These are phyloP conservation scores for Halcyon malimbica DNA, from an alignment of 2,113 vertebrate species.

Conservation along the genomic window DNA sequence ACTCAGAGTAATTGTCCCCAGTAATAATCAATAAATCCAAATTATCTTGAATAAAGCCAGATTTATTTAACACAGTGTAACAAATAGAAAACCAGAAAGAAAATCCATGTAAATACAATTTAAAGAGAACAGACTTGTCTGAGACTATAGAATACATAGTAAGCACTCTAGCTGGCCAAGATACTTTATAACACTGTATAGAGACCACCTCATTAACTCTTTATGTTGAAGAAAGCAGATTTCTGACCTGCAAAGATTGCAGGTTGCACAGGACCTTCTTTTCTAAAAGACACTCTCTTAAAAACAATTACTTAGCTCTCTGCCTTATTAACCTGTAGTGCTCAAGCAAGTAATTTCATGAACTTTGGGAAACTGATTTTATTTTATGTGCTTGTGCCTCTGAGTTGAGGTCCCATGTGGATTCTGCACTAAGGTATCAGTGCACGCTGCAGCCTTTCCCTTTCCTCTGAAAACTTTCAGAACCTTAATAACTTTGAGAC, in stretches of 20 bases:
- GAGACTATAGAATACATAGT: not conserved
- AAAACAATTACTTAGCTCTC: not conserved
- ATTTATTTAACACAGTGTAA: slow-evolving; percentile 70
- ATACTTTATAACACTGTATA: not conserved
- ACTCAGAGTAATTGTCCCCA: slow-evolving; percentile 59
- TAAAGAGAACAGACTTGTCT: slow-evolving; percentile 46
- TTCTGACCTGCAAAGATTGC: not conserved
- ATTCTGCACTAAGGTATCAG: not conserved
- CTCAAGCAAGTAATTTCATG: not conserved
- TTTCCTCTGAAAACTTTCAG: not conserved
- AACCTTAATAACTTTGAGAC: not conserved
- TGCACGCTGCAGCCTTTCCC: not conserved
- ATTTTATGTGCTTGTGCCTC: not conserved
- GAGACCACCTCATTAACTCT: not conserved
- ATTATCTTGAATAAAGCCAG: slow-evolving; percentile 72
- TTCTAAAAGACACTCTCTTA: not conserved
- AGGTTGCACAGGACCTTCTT: not conserved
- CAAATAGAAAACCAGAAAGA: slow-evolving; percentile 69
- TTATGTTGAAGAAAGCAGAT: not conserved
- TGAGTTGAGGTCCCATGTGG: not conserved
- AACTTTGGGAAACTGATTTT: not conserved
- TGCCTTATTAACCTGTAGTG: not conserved
- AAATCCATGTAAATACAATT: slow-evolving; percentile 71
- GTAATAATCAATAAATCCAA: slow-evolving; percentile 71
- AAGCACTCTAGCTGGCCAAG: slow-evolving; percentile 2